Percentiles rank a stretch among this genome's conserved stretches.
phyloP scores from a whole-genome alignment of 2,888 invertebrate species.

The Andrena marginata region DNA sequence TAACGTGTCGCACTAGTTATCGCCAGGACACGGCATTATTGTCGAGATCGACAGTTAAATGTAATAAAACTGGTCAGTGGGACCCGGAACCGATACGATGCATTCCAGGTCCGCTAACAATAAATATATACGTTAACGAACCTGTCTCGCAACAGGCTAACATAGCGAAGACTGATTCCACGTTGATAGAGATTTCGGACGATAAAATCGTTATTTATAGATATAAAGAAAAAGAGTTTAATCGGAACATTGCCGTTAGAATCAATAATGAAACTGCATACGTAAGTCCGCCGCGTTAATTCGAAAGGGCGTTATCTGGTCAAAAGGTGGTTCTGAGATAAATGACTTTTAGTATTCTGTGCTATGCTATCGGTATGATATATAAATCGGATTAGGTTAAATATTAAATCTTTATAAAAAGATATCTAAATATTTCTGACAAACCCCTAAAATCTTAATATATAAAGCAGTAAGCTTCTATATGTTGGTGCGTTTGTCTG shows the following conservation, averaged over 20 bases:
- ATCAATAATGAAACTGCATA: neutral
- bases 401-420: too few species aligned
- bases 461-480: too few species aligned
- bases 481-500: too few species aligned
- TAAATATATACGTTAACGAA: constrained; percentile 76
- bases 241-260: constrained; percentile 68
- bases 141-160: constrained; percentile 46
- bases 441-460: too few species aligned
- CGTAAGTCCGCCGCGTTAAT: neutral
- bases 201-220: constrained; percentile 70
- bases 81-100: constrained; percentile 81
- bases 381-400: too few species aligned
- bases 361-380: too few species aligned
- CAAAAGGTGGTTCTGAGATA: too few species aligned
- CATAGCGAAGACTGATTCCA: constrained; percentile 43
- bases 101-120: constrained; percentile 79
- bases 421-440: too few species aligned
- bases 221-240: constrained; percentile 14
- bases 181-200: constrained; percentile 63
- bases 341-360: too few species aligned
- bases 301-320: too few species aligned
- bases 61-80: constrained; percentile 79
- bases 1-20: constrained; percentile 78
- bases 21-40: constrained; percentile 64
- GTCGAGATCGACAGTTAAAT: constrained; percentile 69